Evolutionary conservation across 1,140 invertebrate species (phyloP).

Genomic region (Cecropterus lyciades): DNA sequence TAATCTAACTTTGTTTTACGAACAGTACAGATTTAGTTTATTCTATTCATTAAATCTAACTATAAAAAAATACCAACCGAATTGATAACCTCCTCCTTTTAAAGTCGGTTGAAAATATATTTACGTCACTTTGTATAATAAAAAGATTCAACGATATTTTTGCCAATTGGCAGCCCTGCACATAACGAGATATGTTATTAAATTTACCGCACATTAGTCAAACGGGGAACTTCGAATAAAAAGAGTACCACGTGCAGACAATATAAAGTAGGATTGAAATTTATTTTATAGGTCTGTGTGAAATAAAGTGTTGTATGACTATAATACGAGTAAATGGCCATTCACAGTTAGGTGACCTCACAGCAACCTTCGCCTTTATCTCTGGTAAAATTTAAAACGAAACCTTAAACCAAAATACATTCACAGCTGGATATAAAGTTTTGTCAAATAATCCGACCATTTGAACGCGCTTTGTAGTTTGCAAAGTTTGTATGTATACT

Average conservation of each 20-base stretch:
- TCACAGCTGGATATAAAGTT: background rate
- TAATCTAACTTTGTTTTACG: no score
- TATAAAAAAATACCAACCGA: no score
- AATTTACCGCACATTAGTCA: slow-evolving; percentile 33
- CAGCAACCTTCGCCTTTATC: slow-evolving; percentile 67
- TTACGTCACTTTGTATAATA: no score
- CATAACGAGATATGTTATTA: slow-evolving; percentile 23
- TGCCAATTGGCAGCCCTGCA: no score
- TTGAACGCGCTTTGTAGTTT: no score
- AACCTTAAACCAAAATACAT: slow-evolving; percentile 14
- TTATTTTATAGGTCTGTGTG: slow-evolving; percentile 23
- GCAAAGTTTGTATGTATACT: no score
- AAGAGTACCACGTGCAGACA: background rate
- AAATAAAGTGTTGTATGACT: slow-evolving; percentile 29
- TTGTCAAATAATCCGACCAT: background rate
- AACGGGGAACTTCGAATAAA: slow-evolving; percentile 11
- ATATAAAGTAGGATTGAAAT: slow-evolving; percentile 15
- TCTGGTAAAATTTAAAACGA: slow-evolving; percentile 51
- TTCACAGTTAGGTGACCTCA: slow-evolving; percentile 72
- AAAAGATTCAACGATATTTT: no score
- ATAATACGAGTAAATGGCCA: slow-evolving; percentile 33
- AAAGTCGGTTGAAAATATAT: no score
- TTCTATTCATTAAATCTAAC: no score
- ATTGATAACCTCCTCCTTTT: no score
- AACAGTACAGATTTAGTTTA: no score